A percentile compares a stretch with the other conserved stretches of the same genome.
Conservation (phyloP, 1,140 invertebrate species). For the Caligus rogercresseyi region DNA sequence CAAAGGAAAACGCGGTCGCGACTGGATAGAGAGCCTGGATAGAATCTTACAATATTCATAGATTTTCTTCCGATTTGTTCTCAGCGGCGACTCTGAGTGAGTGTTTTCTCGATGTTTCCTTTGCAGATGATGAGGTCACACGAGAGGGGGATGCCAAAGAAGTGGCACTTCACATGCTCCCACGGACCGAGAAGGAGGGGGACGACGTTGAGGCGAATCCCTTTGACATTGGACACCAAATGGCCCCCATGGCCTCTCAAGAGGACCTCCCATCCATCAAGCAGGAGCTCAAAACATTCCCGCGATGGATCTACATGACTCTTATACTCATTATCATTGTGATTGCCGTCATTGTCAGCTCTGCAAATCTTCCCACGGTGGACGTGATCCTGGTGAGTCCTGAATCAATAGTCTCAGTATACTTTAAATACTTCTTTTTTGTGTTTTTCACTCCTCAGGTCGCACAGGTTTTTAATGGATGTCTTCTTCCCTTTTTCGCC, state of each 20-base stretch:
- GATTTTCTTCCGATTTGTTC: no score
- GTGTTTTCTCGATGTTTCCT: no score
- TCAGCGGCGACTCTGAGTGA: no score
- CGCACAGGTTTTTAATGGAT: constrained; percentile 18
- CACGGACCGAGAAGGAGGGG: background rate
- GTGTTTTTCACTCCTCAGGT: constrained; percentile 3
- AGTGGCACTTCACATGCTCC: background rate
- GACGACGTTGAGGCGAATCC: background rate
- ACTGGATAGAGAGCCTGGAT: no score
- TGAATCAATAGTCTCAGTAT: no score
- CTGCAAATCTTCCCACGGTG: constrained; percentile 5
- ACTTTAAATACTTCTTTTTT: no score
- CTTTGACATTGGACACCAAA: background rate
- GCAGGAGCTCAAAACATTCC: constrained; percentile 5
- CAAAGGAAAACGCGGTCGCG: no score
- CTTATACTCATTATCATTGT: constrained; percentile 12
- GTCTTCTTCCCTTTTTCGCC: constrained; percentile 17
- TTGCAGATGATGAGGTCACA: no score
- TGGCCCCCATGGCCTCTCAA: background rate
- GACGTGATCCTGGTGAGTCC: constrained; percentile 7
- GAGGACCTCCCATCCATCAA: background rate
- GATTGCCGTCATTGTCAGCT: constrained; percentile 11
- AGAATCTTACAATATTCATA: no score
- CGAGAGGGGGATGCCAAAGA: background rate
- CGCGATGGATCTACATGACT: constrained; percentile 4